Evolutionary conservation across 2,797 vertebrate genomes (phyloP).

Genomic region (Graptemys geographica): DNA sequence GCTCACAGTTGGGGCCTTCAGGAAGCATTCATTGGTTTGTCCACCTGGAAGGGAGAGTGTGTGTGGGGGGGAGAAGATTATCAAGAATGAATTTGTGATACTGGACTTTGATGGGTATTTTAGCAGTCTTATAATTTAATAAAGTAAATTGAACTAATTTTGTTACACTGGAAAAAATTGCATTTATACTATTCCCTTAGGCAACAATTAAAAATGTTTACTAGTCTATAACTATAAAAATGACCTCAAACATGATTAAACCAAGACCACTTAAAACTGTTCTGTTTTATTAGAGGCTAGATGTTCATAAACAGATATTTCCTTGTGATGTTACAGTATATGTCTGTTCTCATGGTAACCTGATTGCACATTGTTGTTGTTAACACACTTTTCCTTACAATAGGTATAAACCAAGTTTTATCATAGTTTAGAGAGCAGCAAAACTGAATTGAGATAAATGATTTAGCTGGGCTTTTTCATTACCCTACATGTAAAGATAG

Average conservation of each 20-base stretch:
- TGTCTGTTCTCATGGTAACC: neutral
- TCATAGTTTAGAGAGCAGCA: neutral
- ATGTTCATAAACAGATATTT: neutral
- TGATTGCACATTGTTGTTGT: neutral
- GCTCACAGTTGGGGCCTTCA: neutral
- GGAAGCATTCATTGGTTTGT: neutral
- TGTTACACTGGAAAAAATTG: neutral
- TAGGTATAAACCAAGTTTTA: too few species aligned
- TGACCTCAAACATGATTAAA: neutral
- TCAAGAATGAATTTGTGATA: neutral
- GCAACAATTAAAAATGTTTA: neutral
- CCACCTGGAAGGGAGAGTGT: neutral
- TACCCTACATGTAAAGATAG: neutral
- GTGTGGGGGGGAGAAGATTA: neutral
- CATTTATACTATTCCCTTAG: neutral
- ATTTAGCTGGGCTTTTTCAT: neutral
- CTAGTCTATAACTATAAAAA: neutral
- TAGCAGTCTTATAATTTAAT: neutral
- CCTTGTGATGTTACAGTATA: neutral
- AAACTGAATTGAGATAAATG: neutral
- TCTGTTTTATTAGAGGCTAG: neutral
- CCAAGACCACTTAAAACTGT: neutral
- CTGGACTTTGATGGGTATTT: neutral
- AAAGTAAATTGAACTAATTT: neutral
- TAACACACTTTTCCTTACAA: too few species aligned